phyloP scores from a whole-genome alignment of 2,797 vertebrate genomes.

The Netta rufina region DNA sequence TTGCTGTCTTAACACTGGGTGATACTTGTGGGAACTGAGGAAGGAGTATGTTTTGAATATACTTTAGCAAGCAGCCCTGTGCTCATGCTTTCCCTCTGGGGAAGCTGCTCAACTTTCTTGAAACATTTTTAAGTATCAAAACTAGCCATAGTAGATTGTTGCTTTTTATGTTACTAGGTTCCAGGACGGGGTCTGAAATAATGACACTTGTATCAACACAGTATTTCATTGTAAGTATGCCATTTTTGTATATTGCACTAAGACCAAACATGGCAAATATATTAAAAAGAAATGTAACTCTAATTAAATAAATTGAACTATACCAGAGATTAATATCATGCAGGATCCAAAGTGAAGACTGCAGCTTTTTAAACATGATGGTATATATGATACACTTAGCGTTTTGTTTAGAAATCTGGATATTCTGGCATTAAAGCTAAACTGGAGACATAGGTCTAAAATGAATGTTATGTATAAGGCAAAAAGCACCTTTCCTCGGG shows the following conservation, averaged over 20 bases:
- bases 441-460: conserved; percentile 40
- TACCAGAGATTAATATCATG: neutral
- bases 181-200: neutral
- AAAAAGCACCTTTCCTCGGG: conserved; percentile 31
- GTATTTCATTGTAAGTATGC: conserved; percentile 2
- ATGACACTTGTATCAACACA: neutral
- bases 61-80: neutral
- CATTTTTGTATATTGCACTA: neutral
- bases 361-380: conserved; percentile 26
- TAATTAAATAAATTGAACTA: neutral
- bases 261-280: neutral
- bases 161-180: neutral
- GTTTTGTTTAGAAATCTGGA: conserved; percentile 38
- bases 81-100: neutral
- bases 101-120: neutral
- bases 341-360: neutral
- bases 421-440: conserved; percentile 61
- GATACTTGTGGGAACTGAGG: neutral
- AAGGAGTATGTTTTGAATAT: neutral
- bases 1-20: neutral
- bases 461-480: neutral
- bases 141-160: neutral
- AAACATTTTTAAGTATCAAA: neutral
- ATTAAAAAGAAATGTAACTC: neutral
- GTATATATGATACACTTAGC: conserved; percentile 29